phyloP scores from a whole-genome alignment of 2,797 vertebrate genomes.

The Otolemur crassicaudatus region DNA sequence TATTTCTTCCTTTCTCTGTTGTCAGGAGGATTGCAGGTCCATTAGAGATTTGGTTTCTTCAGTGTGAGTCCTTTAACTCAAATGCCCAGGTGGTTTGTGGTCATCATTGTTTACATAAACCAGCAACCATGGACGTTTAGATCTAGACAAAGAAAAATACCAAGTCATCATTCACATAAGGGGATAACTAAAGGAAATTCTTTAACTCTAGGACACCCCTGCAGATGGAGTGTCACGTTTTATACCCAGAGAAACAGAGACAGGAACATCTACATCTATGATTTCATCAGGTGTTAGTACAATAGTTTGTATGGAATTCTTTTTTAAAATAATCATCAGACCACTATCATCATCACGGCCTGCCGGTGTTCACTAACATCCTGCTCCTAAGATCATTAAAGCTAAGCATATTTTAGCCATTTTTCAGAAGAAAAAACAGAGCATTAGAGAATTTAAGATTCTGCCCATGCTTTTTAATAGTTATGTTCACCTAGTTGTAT shows the following conservation, averaged over 20 bases:
- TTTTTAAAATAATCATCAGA: neutral
- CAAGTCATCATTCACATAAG: neutral
- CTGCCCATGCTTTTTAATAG: neutral
- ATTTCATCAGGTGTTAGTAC: neutral
- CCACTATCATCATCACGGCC: neutral
- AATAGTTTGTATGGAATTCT: neutral
- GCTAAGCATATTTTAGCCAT: neutral
- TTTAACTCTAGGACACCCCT: neutral
- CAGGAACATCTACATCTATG: neutral
- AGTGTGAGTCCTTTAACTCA: neutral
- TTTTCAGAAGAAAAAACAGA: neutral
- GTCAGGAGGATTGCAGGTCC: neutral
- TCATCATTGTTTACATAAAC: neutral
- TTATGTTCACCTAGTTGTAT: neutral
- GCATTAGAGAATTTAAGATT: neutral
- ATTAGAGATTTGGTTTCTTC: neutral
- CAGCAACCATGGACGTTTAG: constrained; percentile 2
- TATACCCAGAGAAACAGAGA: neutral
- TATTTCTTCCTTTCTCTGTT: constrained; percentile 9
- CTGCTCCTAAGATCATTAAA: neutral
- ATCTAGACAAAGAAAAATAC: neutral
- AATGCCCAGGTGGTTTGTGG: neutral
- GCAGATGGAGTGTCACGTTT: neutral
- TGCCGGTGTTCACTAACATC: neutral
- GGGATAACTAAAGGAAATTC: neutral